These are phyloP conservation scores for Dipodomys spectabilis DNA, from an alignment of 2,113 vertebrate species.

Conservation along the genomic window DNA sequence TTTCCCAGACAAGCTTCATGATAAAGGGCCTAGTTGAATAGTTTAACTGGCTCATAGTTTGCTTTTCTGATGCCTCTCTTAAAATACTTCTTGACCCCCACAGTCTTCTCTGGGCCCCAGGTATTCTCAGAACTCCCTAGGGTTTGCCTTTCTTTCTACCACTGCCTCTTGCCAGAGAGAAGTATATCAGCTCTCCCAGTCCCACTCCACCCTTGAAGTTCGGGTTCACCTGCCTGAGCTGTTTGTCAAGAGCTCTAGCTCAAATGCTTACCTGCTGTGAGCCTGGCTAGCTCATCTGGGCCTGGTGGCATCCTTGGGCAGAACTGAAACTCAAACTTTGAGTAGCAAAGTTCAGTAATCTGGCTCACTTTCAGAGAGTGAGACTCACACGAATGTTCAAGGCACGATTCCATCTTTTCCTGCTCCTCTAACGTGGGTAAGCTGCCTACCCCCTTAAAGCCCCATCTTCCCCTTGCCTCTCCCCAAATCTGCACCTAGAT, in stretches of 20 bases:
- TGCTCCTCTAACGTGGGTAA: neutral
- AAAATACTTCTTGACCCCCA: neutral
- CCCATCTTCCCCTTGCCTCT: neutral
- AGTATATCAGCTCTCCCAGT: neutral
- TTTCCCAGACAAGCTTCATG: neutral
- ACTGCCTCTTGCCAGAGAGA: neutral
- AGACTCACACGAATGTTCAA: neutral
- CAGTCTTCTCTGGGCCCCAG: neutral
- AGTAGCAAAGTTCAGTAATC: too few relatives aligned
- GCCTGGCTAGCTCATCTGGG: neutral
- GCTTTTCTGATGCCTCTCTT: neutral
- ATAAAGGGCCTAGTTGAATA: neutral
- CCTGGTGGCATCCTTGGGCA: neutral
- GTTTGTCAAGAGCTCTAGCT: neutral
- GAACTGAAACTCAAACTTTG: neutral
- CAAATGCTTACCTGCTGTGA: neutral
- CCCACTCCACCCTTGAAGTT: too few relatives aligned
- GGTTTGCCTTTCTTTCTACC: neutral
- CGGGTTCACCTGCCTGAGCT: neutral
- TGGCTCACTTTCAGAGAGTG: too few relatives aligned
- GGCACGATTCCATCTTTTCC: neutral
- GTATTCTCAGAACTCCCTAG: neutral
- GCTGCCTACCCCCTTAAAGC: neutral
- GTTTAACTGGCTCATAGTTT: neutral
- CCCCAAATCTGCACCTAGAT: neutral